Evolutionary conservation across 2,113 vertebrate genomes (phyloP).

Genomic region (Lampris incognitus): DNA sequence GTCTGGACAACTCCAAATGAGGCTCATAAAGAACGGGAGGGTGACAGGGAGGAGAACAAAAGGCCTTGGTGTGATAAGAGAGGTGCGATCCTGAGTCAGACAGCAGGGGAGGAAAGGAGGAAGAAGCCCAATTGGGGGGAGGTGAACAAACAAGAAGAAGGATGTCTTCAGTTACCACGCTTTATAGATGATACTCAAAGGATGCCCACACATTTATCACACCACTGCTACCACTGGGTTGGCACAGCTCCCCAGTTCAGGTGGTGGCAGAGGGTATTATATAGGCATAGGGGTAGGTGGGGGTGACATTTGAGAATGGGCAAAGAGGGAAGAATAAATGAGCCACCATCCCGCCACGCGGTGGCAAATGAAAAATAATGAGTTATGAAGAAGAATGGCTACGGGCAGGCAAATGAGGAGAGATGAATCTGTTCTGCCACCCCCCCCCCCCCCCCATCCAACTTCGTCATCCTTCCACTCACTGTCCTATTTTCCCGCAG

Average conservation of each 20-base stretch:
- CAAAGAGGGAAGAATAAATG: slow-evolving; percentile 20
- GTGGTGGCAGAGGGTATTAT: slow-evolving; percentile 27
- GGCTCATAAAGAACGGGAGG: slow-evolving; percentile 1
- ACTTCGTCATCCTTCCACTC: not conserved
- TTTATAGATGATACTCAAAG: slow-evolving; percentile 73
- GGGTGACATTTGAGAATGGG: slow-evolving; percentile 33
- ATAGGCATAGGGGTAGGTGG: slow-evolving; percentile 17
- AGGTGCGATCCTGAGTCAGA: not conserved
- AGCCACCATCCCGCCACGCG: slow-evolving; percentile 15
- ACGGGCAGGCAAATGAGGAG: slow-evolving; percentile 16
- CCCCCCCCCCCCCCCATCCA: not conserved
- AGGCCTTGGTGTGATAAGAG: slow-evolving; percentile 2
- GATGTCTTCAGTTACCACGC: slow-evolving; percentile 60
- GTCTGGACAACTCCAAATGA: slow-evolving; percentile 25
- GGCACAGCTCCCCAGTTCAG: slow-evolving; percentile 44
- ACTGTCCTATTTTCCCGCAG: not conserved
- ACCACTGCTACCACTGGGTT: slow-evolving; percentile 22
- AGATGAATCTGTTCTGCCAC: slow-evolving; percentile 20
- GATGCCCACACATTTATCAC: slow-evolving; percentile 65
- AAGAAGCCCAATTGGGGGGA: not conserved
- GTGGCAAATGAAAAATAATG: slow-evolving; percentile 57
- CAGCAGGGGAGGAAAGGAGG: no score
- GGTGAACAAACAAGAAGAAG: slow-evolving; percentile 59
- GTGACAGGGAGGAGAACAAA: not conserved
- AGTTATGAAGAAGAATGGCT: slow-evolving; percentile 33